Evolutionary conservation across 2,797 vertebrate species (phyloP).

Genomic region (Poeciliopsis gracilis): DNA sequence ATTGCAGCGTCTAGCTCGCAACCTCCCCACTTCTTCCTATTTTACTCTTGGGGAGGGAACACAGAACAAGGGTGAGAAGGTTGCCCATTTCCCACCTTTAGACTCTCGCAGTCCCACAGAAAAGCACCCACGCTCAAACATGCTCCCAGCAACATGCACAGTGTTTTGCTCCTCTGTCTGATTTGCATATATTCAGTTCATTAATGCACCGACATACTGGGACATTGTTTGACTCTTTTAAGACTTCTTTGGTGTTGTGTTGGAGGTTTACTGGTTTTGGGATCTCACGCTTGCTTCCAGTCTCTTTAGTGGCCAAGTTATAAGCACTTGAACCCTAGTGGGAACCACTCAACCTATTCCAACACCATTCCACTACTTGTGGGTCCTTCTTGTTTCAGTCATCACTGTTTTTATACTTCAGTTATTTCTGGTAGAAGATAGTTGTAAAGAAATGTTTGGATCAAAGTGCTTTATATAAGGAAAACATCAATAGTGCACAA

Average conservation of each 20-base stretch:
- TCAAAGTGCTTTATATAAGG: neutral
- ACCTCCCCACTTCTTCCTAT: conserved; percentile 61
- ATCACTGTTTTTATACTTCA: neutral
- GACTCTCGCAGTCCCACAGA: conserved; percentile 62
- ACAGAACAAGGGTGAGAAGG: conserved; percentile 80
- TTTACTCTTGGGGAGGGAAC: conserved; percentile 59
- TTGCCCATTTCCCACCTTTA: conserved; percentile 83
- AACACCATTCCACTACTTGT: conserved; percentile 36
- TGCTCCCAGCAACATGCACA: conserved; percentile 57
- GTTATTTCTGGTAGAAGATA: neutral
- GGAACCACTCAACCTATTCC: conserved; percentile 57
- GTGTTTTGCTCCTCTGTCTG: conserved; percentile 50
- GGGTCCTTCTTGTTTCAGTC: conserved; percentile 18
- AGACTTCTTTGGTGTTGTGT: conserved; percentile 48
- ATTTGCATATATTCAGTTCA: conserved; percentile 74
- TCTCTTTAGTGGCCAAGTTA: conserved; percentile 61
- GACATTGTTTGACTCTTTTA: conserved; percentile 62
- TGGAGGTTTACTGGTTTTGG: conserved; percentile 47
- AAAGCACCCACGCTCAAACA: conserved; percentile 48
- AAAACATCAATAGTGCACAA: neutral
- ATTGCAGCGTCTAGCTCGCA: conserved; percentile 56
- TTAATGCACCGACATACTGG: conserved; percentile 71
- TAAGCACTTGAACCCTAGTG: conserved; percentile 64
- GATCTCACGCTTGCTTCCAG: conserved; percentile 49
- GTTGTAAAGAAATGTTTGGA: neutral